These are phyloP conservation scores for Octopus bimaculoides DNA, from an alignment of 1,140 invertebrate genomes.

Conservation along the genomic window DNA sequence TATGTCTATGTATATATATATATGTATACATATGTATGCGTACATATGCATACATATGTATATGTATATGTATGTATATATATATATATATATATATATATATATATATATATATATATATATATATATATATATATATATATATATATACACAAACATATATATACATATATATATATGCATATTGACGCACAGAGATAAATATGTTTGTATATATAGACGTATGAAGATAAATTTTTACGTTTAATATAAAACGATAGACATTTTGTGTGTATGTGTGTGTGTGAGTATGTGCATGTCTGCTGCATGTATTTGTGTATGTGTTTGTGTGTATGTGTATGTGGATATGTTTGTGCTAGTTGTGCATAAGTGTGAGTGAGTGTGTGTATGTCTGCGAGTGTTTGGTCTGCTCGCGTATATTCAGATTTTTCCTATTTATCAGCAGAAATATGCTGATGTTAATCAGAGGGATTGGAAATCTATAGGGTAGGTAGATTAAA, in stretches of 20 bases:
- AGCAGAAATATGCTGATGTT: too few relatives aligned
- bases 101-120: slow-evolving; percentile 1
- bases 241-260: not conserved
- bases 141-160: not conserved
- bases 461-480: too few relatives aligned
- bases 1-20: not conserved
- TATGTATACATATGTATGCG: not conserved
- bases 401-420: too few relatives aligned
- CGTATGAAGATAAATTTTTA: not conserved
- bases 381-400: too few relatives aligned
- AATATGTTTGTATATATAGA: not conserved
- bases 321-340: too few relatives aligned
- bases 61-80: not conserved
- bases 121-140: not conserved
- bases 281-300: too few relatives aligned
- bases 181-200: not conserved
- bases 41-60: not conserved
- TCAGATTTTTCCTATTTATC: too few relatives aligned
- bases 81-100: not conserved
- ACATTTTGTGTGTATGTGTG: too few relatives aligned
- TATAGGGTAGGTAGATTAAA: too few relatives aligned
- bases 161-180: not conserved
- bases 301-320: too few relatives aligned
- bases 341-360: too few relatives aligned
- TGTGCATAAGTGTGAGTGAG: too few relatives aligned